phyloP scores from a whole-genome alignment of 1,140 invertebrate genomes.

The Drosophila sp. region DNA sequence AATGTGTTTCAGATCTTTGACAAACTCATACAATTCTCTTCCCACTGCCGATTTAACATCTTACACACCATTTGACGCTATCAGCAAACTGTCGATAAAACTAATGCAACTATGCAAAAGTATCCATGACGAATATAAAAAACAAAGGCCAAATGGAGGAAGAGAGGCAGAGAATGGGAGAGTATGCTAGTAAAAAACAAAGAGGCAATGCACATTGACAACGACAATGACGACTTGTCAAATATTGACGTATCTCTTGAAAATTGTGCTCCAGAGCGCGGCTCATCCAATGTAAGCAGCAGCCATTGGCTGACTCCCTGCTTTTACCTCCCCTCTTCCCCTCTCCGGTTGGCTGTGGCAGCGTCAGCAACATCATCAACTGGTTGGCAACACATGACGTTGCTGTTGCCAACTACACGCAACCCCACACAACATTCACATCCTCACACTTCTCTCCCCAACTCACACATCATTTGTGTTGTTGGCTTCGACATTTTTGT shows the following conservation, averaged over 20 bases:
- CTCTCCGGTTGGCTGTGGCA: slow-evolving; percentile 51
- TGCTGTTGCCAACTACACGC: slow-evolving; percentile 61
- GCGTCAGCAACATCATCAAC: slow-evolving; percentile 82
- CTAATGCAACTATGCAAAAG: slow-evolving; percentile 59
- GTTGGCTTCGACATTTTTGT: slow-evolving; percentile 75
- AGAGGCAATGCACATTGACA: slow-evolving; percentile 60
- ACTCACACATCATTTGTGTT: slow-evolving; percentile 65
- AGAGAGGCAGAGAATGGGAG: slow-evolving; percentile 14
- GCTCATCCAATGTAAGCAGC: slow-evolving; percentile 81
- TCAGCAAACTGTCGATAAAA: slow-evolving; percentile 51
- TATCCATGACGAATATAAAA: slow-evolving; percentile 50
- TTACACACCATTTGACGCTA: slow-evolving; percentile 55
- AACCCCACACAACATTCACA: slow-evolving; percentile 3
- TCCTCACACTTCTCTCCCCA: slow-evolving; percentile 11
- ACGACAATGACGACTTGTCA: slow-evolving; percentile 82
- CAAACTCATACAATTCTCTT: neutral
- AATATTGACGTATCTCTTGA: slow-evolving; percentile 84
- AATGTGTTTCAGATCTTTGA: neutral
- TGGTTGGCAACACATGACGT: slow-evolving; percentile 77
- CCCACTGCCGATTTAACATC: slow-evolving; percentile 36
- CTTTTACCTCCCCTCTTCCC: slow-evolving; percentile 2
- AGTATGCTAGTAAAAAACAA: slow-evolving; percentile 28
- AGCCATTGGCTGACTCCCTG: slow-evolving; percentile 50
- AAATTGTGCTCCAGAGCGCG: slow-evolving; percentile 79
- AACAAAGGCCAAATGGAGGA: neutral